Percentiles rank a stretch among this genome's conserved stretches.
Evolutionary conservation across 2,113 vertebrate genomes (phyloP).

Genomic region (Sphyrna mokarran): DNA sequence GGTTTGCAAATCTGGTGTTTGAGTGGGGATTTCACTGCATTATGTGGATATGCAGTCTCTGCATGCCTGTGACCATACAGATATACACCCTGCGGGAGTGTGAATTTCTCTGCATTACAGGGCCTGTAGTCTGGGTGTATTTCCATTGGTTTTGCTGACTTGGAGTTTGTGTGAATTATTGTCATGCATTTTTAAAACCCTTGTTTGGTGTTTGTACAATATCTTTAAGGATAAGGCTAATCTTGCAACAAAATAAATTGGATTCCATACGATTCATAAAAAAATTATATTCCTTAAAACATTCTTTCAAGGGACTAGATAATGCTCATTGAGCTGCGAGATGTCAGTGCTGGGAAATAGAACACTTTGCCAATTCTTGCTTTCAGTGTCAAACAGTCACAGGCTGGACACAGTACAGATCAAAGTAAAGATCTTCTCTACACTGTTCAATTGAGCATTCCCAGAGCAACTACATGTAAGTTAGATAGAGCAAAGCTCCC

Average conservation of each 20-base stretch:
- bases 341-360: background rate
- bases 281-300: background rate
- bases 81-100: background rate
- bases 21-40: background rate
- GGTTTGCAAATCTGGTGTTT: background rate
- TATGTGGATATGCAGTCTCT: background rate
- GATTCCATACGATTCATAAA: background rate
- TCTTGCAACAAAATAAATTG: background rate
- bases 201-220: background rate
- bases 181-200: background rate
- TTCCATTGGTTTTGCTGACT: background rate
- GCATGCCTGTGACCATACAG: background rate
- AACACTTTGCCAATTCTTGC: background rate
- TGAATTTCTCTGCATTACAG: background rate
- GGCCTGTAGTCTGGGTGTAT: background rate
- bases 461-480: background rate
- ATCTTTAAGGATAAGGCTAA: background rate
- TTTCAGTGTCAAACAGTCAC: background rate
- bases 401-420: background rate
- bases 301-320: background rate
- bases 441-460: background rate
- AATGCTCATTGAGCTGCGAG: background rate
- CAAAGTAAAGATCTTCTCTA: background rate
- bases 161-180: background rate
- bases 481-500: background rate